Conservation (phyloP, 2,113 vertebrate species). For the Cryptotis parvus region DNA sequence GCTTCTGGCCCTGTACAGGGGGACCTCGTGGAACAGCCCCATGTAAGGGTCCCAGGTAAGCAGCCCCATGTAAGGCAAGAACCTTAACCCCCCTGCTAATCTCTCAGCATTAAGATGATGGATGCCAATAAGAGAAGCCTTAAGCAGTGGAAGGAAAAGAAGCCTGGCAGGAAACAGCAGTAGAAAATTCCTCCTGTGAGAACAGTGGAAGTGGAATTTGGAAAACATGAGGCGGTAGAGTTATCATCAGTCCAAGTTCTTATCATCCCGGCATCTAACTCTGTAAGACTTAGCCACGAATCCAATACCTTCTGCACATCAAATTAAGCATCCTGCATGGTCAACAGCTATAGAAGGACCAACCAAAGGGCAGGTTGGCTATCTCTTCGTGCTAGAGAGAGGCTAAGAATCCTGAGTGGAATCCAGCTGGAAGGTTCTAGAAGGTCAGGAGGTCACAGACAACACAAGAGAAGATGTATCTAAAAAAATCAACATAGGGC, state of each 20-base stretch:
- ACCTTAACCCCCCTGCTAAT: no score
- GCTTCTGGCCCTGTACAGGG: no score
- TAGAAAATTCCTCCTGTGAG: no score
- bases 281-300: not conserved
- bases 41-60: no score
- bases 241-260: not conserved
- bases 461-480: not conserved
- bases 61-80: no score
- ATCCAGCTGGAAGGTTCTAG: not conserved
- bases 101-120: not conserved
- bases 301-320: not conserved
- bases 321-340: not conserved
- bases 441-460: not conserved
- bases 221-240: not conserved
- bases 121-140: not conserved
- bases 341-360: not conserved
- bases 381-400: not conserved
- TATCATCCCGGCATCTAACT: not conserved
- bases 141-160: not conserved
- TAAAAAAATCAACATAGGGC: not conserved
- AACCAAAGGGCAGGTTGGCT: not conserved
- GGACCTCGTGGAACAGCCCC: no score
- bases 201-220: not conserved
- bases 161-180: not conserved
- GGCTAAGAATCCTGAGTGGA: not conserved